phyloP scores from a whole-genome alignment of 2,113 vertebrate species.

The Cololabis saira region DNA sequence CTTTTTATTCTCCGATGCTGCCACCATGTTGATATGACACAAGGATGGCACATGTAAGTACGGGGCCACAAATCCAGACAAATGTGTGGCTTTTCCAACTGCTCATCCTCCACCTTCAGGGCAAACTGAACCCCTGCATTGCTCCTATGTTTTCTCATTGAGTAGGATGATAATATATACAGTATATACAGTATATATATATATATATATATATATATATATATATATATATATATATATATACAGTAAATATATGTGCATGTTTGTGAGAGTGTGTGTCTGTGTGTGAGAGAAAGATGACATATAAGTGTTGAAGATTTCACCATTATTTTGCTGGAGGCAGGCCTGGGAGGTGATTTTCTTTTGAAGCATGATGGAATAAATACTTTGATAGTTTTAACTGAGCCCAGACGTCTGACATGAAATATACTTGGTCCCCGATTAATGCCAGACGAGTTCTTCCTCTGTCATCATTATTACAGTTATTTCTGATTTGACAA shows the following conservation, averaged over 20 bases:
- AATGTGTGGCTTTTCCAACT: neutral
- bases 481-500: slow-evolving; percentile 51
- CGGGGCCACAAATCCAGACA: slow-evolving; percentile 8
- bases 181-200: no score
- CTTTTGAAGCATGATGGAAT: slow-evolving; percentile 67
- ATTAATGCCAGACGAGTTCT: slow-evolving; percentile 60
- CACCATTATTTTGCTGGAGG: slow-evolving; percentile 60
- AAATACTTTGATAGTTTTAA: slow-evolving; percentile 72
- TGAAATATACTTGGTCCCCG: slow-evolving; percentile 53
- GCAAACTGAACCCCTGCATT: no score
- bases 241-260: no score
- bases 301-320: neutral
- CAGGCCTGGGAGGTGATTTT: slow-evolving; percentile 54
- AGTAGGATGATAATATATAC: no score
- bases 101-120: no score
- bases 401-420: slow-evolving; percentile 61
- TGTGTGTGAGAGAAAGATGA: no score
- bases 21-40: slow-evolving; percentile 64
- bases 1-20: slow-evolving; percentile 42
- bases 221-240: no score
- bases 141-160: no score
- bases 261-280: no score
- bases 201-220: no score
- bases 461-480: slow-evolving; percentile 59
- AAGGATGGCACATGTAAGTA: slow-evolving; percentile 35